Conservation (phyloP, 1,140 invertebrate genomes). For the Drosophila miranda region DNA sequence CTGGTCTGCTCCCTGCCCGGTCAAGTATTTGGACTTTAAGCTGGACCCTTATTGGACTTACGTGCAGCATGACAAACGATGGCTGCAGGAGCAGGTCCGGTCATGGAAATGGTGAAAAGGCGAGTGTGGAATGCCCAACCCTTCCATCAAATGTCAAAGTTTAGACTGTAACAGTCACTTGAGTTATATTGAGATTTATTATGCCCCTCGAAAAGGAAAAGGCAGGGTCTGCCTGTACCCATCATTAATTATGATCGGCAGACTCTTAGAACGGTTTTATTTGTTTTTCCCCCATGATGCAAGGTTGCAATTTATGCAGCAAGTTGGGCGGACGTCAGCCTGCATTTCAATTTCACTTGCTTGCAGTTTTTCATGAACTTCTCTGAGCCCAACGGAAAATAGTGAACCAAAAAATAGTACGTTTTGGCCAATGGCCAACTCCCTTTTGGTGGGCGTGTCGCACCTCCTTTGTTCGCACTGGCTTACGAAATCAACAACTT, state of each 20-base stretch:
- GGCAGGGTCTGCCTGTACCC: slow-evolving; percentile 5
- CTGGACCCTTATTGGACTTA: slow-evolving; percentile 50
- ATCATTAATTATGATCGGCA: slow-evolving; percentile 75
- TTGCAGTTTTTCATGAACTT: slow-evolving; percentile 53
- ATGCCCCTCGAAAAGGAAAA: slow-evolving; percentile 7
- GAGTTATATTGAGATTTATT: slow-evolving; percentile 80
- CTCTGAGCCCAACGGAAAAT: background rate
- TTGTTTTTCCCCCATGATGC: slow-evolving; percentile 45
- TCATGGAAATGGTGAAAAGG: background rate
- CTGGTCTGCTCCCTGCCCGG: background rate
- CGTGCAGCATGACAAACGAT: slow-evolving; percentile 71
- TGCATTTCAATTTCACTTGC: slow-evolving; percentile 71
- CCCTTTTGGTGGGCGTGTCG: slow-evolving; percentile 10
- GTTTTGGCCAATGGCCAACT: slow-evolving; percentile 41
- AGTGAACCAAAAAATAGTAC: slow-evolving; percentile 15
- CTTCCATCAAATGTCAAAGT: slow-evolving; percentile 77
- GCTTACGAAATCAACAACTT: slow-evolving; percentile 65
- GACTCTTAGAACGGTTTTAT: slow-evolving; percentile 41
- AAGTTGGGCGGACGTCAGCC: slow-evolving; percentile 41
- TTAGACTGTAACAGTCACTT: slow-evolving; percentile 69
- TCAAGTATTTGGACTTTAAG: slow-evolving; percentile 35
- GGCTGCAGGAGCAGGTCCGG: slow-evolving; percentile 20
- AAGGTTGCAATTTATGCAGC: slow-evolving; percentile 51
- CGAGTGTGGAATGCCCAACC: slow-evolving; percentile 33
- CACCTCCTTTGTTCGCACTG: slow-evolving; percentile 29